Conservation (phyloP, 2,113 vertebrate species). For the Ellobius talpinus region DNA sequence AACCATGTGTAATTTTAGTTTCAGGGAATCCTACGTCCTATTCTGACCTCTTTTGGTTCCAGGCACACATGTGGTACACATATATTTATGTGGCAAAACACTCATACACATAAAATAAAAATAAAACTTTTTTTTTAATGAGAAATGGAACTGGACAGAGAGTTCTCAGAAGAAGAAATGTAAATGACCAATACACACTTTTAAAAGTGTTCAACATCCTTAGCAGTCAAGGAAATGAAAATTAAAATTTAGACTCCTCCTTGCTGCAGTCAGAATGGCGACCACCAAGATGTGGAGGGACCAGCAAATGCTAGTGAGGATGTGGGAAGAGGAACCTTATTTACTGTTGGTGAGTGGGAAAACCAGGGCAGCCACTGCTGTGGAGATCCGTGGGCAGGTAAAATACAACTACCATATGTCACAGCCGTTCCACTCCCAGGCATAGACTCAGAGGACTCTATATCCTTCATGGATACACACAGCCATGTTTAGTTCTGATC, state of each 20-base stretch:
- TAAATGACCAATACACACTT: not conserved
- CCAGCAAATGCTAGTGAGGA: no score
- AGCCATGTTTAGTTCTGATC: not conserved
- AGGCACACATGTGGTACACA: not conserved
- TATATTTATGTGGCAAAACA: not conserved
- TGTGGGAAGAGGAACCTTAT: no score
- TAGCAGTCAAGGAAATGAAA: not conserved
- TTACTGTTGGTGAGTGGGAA: not conserved
- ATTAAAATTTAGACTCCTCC: not conserved
- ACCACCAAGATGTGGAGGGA: not conserved
- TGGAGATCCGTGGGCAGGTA: no score
- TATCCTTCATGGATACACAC: not conserved
- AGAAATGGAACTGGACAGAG: not conserved
- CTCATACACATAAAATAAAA: not conserved
- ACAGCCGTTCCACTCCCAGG: not conserved
- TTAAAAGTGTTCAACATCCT: not conserved
- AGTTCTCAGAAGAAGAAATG: not conserved
- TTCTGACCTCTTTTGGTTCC: not conserved
- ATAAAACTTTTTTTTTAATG: not conserved
- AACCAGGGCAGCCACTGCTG: fast-evolving
- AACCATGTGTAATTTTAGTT: not conserved
- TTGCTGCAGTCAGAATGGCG: not conserved
- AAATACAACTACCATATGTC: not conserved
- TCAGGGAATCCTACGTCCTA: not conserved
- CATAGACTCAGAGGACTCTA: not conserved